A percentile compares a stretch with the other conserved stretches of the same genome.
phyloP scores from a whole-genome alignment of 2,113 vertebrate genomes.

The Prietella phreatophila region DNA sequence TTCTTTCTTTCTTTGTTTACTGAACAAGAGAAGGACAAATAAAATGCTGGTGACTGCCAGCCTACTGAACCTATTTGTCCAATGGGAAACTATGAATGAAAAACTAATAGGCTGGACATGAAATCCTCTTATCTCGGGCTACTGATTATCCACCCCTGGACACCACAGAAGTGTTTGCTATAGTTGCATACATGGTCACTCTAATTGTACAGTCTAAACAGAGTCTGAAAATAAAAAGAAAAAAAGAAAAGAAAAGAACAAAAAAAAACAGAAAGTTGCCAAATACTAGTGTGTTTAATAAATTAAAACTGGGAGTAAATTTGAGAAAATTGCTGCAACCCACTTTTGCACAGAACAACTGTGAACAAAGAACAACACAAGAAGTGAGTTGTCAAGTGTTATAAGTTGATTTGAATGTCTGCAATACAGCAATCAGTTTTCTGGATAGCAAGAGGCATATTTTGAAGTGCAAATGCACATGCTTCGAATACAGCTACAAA shows the following conservation, averaged over 20 bases:
- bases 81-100: constrained; percentile 1
- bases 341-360: neutral
- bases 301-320: neutral
- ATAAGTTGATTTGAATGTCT: neutral
- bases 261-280: neutral
- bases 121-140: neutral
- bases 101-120: neutral
- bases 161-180: neutral
- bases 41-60: neutral
- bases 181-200: neutral
- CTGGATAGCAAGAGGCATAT: neutral
- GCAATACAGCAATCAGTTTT: neutral
- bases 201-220: neutral
- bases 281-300: neutral
- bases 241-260: no score
- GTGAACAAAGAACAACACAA: neutral
- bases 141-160: neutral
- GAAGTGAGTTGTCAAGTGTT: neutral
- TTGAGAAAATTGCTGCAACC: neutral
- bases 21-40: neutral
- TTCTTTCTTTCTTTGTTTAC: neutral
- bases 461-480: neutral
- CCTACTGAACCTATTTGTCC: neutral
- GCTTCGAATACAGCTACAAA: neutral
- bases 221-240: no score